These are phyloP conservation scores for Argyrosomus regius DNA, from an alignment of 2,797 vertebrate genomes.

Conservation along the genomic window DNA sequence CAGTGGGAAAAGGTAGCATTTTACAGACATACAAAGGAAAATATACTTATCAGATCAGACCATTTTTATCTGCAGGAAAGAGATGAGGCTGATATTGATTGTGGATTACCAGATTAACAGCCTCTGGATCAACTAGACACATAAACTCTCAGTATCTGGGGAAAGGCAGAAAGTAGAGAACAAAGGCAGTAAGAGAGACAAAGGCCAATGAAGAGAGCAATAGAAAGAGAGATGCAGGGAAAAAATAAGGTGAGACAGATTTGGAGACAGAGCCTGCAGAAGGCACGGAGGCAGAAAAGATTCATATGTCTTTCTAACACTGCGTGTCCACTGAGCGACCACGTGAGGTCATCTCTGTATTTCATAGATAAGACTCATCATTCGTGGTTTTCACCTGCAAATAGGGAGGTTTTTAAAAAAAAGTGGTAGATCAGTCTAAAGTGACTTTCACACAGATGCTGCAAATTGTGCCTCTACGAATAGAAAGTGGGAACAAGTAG, in stretches of 20 bases:
- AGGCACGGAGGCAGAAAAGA: conserved; percentile 42
- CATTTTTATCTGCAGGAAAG: conserved; percentile 67
- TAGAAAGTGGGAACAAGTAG: not conserved
- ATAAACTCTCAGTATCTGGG: conserved; percentile 40
- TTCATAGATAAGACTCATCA: conserved; percentile 29
- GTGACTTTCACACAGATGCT: not conserved
- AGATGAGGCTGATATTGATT: conserved; percentile 68
- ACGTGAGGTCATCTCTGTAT: conserved; percentile 10
- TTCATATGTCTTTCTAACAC: conserved; percentile 38
- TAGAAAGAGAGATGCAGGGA: conserved; percentile 25
- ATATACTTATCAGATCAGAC: conserved; percentile 69
- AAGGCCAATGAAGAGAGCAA: conserved; percentile 31
- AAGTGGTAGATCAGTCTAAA: not conserved
- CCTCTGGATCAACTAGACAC: conserved; percentile 54
- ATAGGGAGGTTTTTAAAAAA: not conserved
- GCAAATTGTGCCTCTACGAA: not conserved
- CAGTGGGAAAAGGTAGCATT: conserved; percentile 34
- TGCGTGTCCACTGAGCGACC: conserved; percentile 14
- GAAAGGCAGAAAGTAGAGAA: conserved; percentile 51
- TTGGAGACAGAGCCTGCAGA: conserved; percentile 37
- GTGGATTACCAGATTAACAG: conserved; percentile 78
- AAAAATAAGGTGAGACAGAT: conserved; percentile 39
- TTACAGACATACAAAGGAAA: conserved; percentile 55
- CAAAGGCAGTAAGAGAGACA: conserved; percentile 40
- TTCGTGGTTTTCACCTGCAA: conserved; percentile 29